Percentiles rank a stretch among this genome's conserved stretches.
Evolutionary conservation across 2,797 vertebrate species (phyloP).

Genomic region (Peromyscus melanophrys): DNA sequence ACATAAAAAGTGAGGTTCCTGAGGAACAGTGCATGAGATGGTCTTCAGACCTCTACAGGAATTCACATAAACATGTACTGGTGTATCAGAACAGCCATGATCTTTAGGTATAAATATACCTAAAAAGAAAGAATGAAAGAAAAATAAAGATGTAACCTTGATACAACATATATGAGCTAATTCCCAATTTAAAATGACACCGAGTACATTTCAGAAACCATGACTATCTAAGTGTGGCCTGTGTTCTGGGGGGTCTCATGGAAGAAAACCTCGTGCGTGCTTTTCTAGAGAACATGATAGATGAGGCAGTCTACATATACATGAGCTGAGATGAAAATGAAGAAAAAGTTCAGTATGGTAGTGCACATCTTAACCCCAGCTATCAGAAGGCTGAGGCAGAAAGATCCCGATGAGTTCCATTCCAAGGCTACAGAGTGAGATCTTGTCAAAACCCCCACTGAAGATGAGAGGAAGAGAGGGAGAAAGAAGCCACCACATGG

Average conservation of each 20-base stretch:
- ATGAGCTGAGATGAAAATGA: neutral
- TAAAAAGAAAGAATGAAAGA: neutral
- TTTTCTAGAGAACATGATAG: neutral
- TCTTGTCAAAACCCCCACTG: neutral
- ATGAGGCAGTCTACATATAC: neutral
- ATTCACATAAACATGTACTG: neutral
- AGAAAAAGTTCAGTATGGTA: neutral
- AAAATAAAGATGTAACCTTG: neutral
- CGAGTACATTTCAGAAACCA: neutral
- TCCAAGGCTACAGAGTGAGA: neutral
- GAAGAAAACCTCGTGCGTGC: neutral
- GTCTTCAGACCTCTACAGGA: neutral
- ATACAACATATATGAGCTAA: neutral
- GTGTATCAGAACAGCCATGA: neutral
- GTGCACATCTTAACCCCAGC: neutral
- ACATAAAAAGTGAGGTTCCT: neutral
- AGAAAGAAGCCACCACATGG: neutral
- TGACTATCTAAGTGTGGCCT: neutral
- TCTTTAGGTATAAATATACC: neutral
- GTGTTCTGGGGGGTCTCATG: neutral
- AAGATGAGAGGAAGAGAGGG: neutral
- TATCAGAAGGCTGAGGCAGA: neutral
- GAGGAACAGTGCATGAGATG: neutral
- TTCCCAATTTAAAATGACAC: neutral
- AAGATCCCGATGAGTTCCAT: neutral